These are phyloP conservation scores for Acanthisitta chloris DNA, from an alignment of 2,113 vertebrate species.

Conservation along the genomic window DNA sequence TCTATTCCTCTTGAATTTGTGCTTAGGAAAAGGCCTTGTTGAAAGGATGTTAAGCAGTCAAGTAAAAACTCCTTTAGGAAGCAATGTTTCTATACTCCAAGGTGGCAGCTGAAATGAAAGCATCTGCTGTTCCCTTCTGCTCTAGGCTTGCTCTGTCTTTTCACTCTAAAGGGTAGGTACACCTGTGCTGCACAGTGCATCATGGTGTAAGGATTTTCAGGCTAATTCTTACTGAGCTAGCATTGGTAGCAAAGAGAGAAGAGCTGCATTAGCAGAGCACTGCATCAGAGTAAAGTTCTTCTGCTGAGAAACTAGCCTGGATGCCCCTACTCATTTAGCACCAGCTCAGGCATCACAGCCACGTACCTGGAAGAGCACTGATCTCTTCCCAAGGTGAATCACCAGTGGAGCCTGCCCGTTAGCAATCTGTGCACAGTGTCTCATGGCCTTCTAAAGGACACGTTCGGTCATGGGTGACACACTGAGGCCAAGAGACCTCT, in stretches of 20 bases:
- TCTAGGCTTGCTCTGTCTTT: neutral
- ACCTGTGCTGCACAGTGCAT: neutral
- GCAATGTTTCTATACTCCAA: neutral
- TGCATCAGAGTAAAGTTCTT: neutral
- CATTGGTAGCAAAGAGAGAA: neutral
- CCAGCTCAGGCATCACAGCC: neutral
- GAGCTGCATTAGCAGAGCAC: neutral
- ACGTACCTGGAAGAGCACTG: neutral
- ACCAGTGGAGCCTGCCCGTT: neutral
- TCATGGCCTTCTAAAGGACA: neutral
- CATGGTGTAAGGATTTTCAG: neutral
- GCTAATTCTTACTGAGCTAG: neutral
- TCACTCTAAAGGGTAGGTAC: neutral
- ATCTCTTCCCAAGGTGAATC: neutral
- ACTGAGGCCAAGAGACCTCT: neutral
- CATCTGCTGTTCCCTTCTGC: neutral
- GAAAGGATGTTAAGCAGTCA: neutral
- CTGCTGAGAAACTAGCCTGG: neutral
- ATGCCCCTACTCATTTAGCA: neutral
- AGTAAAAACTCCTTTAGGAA: neutral
- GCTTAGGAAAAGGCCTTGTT: neutral
- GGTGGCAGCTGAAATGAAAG: neutral
- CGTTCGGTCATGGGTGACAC: neutral
- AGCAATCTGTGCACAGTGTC: fast-evolving
- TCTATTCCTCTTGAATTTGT: neutral